These are phyloP conservation scores for Sebastes goodei DNA, from an alignment of 2,797 vertebrate species.

Conservation along the genomic window DNA sequence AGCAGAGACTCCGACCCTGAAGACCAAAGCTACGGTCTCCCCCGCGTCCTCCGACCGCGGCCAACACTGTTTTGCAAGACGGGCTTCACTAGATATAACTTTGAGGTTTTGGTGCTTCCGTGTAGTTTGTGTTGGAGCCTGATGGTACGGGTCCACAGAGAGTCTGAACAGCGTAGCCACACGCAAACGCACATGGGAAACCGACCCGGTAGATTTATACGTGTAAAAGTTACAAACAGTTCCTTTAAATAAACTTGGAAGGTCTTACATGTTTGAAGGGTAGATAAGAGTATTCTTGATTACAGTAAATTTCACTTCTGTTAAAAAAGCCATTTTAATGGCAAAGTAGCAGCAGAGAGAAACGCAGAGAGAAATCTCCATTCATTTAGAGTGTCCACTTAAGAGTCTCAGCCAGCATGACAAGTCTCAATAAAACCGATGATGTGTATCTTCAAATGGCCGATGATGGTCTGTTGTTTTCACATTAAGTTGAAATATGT, in stretches of 20 bases:
- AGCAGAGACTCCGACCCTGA: rapidly evolving
- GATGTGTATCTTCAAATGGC: conserved; percentile 27
- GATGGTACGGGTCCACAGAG: no score
- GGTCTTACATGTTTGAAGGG: neutral
- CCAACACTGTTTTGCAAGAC: no score
- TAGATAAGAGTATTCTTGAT: neutral
- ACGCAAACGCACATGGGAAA: no score
- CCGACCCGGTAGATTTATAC: no score
- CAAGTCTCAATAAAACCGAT: conserved; percentile 31
- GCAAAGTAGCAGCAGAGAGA: neutral
- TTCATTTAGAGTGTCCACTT: neutral
- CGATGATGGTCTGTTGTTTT: conserved; percentile 25
- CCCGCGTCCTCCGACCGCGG: no score
- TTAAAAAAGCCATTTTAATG: neutral
- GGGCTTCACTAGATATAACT: no score
- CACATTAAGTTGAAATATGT: conserved; percentile 40
- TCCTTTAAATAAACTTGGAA: neutral
- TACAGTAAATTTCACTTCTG: neutral
- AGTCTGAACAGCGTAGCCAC: no score
- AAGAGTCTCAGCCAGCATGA: conserved; percentile 18
- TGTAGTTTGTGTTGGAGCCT: no score
- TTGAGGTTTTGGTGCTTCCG: no score
- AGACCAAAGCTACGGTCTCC: no score
- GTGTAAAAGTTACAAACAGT: no score
- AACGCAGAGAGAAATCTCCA: neutral